Conservation (phyloP, 1,140 invertebrate species). For the Adelges cooleyi region DNA sequence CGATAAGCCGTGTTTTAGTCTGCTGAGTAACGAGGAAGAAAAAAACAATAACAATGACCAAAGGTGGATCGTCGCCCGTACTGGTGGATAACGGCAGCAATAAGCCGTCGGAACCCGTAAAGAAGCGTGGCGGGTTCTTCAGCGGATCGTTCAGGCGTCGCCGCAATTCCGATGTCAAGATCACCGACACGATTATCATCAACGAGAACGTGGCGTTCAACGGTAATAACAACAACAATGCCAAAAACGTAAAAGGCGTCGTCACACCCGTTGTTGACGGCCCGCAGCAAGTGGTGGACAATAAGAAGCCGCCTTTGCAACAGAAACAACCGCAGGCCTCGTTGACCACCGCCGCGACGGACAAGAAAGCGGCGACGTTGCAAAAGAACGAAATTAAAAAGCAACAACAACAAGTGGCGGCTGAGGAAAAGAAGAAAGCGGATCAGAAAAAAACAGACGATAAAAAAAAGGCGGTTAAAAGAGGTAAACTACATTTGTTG, state of each 20-base stretch:
- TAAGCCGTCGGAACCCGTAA: neutral
- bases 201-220: constrained; percentile 15
- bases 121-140: constrained; percentile 16
- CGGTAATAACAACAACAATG: neutral
- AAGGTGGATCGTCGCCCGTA: constrained; percentile 11
- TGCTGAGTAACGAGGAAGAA: too few relatives aligned
- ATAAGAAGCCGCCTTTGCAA: constrained; percentile 14
- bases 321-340: neutral
- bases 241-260: neutral
- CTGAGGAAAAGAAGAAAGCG: neutral
- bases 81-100: constrained; percentile 8
- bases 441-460: neutral
- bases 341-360: too few relatives aligned
- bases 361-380: neutral
- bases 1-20: too few relatives aligned
- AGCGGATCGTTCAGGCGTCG: constrained; percentile 8
- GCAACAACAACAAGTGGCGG: neutral
- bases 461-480: constrained; percentile 12
- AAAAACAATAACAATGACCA: neutral
- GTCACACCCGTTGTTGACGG: neutral
- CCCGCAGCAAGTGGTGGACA: neutral
- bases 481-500: neutral
- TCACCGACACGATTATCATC: constrained; percentile 19
- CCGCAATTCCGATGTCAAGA: neutral
- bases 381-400: neutral